Conservation (phyloP, 2,113 vertebrate species). For the Anser brachyrhynchus region DNA sequence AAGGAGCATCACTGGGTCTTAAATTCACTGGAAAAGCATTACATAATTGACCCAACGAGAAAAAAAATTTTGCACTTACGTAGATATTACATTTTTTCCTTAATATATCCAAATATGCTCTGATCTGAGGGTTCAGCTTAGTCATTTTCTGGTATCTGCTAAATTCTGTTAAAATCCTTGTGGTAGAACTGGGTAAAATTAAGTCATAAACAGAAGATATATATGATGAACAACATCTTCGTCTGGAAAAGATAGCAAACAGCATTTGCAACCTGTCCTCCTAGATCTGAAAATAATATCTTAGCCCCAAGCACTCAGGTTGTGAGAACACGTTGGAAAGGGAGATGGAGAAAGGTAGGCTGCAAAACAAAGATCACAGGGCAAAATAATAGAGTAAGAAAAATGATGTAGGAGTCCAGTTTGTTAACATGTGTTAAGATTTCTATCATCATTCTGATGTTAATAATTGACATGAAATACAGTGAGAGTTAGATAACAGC, state of each 20-base stretch:
- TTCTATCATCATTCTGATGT: conserved; percentile 70
- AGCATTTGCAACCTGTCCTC: neutral
- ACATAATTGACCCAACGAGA: neutral
- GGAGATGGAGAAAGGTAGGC: neutral
- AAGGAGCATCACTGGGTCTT: neutral
- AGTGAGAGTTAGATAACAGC: conserved; percentile 64
- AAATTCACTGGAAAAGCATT: neutral
- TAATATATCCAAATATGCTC: neutral
- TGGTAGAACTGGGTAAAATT: neutral
- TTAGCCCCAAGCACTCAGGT: neutral
- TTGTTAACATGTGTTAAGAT: conserved; percentile 68
- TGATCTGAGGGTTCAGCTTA: neutral
- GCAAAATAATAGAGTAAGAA: conserved; percentile 49
- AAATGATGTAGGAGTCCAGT: conserved; percentile 48
- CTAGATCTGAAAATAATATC: neutral
- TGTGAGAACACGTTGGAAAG: neutral
- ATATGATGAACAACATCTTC: neutral
- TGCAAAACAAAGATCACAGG: neutral
- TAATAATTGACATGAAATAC: conserved; percentile 74
- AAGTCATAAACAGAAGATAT: neutral
- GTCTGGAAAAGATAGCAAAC: neutral
- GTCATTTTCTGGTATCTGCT: neutral
- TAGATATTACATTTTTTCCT: neutral
- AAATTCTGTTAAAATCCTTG: neutral
- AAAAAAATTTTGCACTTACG: neutral